Evolutionary conservation across 2,113 vertebrate species (phyloP), one percentile per base, ranked within the genome.

Genomic region (Saiga tatarica): DNA sequence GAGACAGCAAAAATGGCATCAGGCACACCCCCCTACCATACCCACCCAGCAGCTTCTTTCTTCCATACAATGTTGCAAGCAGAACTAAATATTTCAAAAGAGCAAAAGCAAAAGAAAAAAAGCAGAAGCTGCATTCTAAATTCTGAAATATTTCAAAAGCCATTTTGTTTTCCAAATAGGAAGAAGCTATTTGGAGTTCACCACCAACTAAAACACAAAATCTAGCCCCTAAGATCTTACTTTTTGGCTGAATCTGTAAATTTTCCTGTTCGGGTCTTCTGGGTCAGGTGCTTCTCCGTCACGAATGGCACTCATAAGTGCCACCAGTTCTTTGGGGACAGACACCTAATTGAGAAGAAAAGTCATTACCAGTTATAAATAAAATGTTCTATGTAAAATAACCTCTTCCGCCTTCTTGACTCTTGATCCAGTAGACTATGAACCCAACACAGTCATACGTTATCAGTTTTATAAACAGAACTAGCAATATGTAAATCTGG

Each of bases 221-320:
- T 16, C 14, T 21, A 74, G 84, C 52, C 19, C 1, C n/a, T 42
- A 5, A 45, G 76, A 53, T 89, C 98, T 98, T 97, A 99, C 99
- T 2, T 99, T 99, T 98, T 99, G 99, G 96, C 98, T 99, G 99
- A 99, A 99, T 55, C 98, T 97, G 98, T 99, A 99, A 82, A 99
- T 98, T 92, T 99, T 98, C 64, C 98, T 99, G 59, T 86, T 96
- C 79, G 79, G 94, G 95, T 99, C 99, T 94, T 98, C 98, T 2
- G 99, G 99, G 97, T 99, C 99, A 1, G 98, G 98, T 33, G 96
- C 98, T 87, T 99, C 99, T 92, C 99, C 99, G 0, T 99, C 99
- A 0, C 99, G 99, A 89, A 99, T 91, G 0, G 99, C 99, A 59
- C 99, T 99, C 99, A 99, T 99, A 60, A 99, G 99, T 8, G 99